These are phyloP conservation scores for Hermaeophaga mercurialis DNA, from an alignment of 2,888 invertebrate genomes.

Conservation along the genomic window DNA sequence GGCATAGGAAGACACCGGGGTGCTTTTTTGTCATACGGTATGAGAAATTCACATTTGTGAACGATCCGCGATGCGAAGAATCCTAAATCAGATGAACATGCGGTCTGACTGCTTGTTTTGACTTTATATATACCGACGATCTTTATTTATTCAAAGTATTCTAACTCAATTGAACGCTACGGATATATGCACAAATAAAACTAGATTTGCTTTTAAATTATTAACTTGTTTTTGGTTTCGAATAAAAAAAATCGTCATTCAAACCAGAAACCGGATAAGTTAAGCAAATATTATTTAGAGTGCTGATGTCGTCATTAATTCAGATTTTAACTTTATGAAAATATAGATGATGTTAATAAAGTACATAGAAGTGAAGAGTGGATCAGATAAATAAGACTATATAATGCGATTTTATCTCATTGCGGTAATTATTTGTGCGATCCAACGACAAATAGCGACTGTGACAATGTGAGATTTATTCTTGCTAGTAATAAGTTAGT, in stretches of 20 bases:
- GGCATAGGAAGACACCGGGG: background rate
- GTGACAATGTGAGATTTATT: no score
- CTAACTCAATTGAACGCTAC: background rate
- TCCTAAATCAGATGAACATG: slow-evolving; percentile 22
- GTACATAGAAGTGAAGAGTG: no score
- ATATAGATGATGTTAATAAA: no score
- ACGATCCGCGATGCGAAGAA: slow-evolving; percentile 22
- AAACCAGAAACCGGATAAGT: background rate
- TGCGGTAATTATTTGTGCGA: no score
- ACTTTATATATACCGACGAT: background rate
- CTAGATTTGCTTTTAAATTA: slow-evolving; percentile 1
- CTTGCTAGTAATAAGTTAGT: no score
- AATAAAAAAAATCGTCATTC: no score
- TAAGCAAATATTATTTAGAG: no score
- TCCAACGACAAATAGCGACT: no score
- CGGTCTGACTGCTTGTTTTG: slow-evolving; percentile 8
- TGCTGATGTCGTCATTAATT: no score
- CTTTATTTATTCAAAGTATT: slow-evolving; percentile 11
- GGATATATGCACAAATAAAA: slow-evolving; percentile 5
- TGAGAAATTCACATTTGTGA: slow-evolving; percentile 19
- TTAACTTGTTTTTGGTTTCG: background rate
- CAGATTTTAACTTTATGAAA: no score
- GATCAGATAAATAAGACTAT: no score
- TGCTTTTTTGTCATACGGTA: slow-evolving; percentile 13
- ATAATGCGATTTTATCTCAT: no score